Conservation (phyloP, 2,888 invertebrate species). For the Hypselothyrea guttata region DNA sequence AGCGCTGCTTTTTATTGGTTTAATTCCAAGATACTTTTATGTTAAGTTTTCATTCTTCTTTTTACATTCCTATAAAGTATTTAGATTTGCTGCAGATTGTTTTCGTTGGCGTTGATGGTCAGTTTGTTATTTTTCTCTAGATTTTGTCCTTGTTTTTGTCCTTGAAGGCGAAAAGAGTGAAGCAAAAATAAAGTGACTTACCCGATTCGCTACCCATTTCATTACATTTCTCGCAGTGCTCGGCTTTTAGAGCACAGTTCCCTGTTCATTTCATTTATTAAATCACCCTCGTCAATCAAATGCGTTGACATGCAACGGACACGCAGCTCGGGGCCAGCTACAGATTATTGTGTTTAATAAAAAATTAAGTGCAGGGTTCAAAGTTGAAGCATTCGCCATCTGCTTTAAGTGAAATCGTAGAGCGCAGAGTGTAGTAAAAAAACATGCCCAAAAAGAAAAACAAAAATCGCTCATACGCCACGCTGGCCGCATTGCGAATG, state of each 20-base stretch:
- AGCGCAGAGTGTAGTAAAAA: conserved; percentile 10
- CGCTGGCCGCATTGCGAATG: conserved; percentile 46
- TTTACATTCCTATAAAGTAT: no score
- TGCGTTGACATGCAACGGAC: conserved; percentile 65
- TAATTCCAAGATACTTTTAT: not conserved
- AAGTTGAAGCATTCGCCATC: conserved; percentile 61
- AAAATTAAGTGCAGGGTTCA: conserved; percentile 67
- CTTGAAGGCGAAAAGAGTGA: conserved; percentile 11
- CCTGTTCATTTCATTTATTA: conserved; percentile 59
- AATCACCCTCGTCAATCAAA: conserved; percentile 77
- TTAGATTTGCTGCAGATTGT: no score
- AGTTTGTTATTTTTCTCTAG: conserved; percentile 12
- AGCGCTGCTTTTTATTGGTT: not conserved
- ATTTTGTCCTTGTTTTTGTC: conserved; percentile 20
- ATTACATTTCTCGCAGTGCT: conserved; percentile 7
- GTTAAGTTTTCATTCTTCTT: no score
- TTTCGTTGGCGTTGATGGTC: not conserved
- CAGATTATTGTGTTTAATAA: conserved; percentile 69
- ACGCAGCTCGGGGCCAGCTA: conserved; percentile 20
- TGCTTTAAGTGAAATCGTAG: conserved; percentile 51
- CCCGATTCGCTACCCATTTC: conserved; percentile 30
- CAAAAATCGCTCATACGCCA: conserved; percentile 57
- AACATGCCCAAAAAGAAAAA: not conserved
- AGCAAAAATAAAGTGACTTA: conserved; percentile 10
- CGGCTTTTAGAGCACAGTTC: conserved; percentile 1